Percentiles rank a stretch among this genome's conserved stretches.
Conservation (phyloP, 2,797 vertebrate genomes). For the Onychomys leucogaster region DNA sequence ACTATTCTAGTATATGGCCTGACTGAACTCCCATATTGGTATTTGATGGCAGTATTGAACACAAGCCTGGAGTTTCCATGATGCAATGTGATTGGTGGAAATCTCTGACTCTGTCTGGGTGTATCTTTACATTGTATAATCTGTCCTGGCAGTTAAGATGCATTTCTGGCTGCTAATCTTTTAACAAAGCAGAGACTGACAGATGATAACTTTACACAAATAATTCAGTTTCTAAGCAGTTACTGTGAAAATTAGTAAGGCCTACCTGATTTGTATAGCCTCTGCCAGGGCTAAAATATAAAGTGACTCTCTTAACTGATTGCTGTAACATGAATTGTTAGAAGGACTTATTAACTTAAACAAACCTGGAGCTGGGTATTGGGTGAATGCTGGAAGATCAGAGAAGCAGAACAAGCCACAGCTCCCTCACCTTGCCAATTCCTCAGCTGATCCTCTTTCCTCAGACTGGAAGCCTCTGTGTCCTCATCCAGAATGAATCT, state of each 20-base stretch:
- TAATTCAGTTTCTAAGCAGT: conserved; percentile 37
- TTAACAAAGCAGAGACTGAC: conserved; percentile 50
- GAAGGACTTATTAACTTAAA: no score
- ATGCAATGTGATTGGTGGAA: conserved; percentile 43
- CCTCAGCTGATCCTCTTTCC: no score
- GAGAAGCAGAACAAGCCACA: no score
- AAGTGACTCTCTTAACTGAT: not conserved
- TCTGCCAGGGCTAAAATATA: conserved; percentile 21
- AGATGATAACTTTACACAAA: conserved; percentile 32
- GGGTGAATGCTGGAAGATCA: no score
- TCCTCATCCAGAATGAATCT: no score
- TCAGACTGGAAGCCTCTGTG: no score
- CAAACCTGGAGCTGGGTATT: no score
- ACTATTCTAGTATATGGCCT: not conserved
- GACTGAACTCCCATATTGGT: not conserved
- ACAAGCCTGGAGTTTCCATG: not conserved
- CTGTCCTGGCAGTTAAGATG: conserved; percentile 7
- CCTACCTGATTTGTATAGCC: not conserved
- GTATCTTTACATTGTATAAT: conserved; percentile 3
- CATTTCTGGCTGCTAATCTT: conserved; percentile 11
- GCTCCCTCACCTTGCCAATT: no score
- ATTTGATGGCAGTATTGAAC: not conserved
- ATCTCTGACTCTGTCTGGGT: conserved; percentile 31
- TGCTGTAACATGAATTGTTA: no score
- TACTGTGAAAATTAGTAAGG: conserved; percentile 53